phyloP scores from a whole-genome alignment of 2,888 invertebrate genomes.

The Allolobophora icterica region DNA sequence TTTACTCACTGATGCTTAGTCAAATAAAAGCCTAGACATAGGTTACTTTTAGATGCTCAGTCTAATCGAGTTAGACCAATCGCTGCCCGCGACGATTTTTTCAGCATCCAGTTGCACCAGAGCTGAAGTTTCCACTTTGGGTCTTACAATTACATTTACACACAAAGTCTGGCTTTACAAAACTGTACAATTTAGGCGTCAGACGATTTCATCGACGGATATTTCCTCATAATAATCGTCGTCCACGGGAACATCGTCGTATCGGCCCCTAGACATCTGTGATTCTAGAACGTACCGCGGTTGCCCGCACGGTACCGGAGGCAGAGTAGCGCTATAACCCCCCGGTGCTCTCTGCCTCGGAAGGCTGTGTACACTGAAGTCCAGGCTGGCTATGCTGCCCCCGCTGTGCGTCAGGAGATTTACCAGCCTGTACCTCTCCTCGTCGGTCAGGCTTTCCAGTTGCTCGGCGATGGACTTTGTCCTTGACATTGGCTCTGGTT shows the following conservation, averaged over 20 bases:
- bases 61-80: neutral
- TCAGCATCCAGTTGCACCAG: neutral
- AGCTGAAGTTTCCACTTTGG: neutral
- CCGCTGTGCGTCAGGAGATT: constrained; percentile 32
- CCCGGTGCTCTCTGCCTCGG: constrained; percentile 3
- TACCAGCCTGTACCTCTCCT: constrained; percentile 30
- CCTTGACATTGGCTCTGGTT: neutral
- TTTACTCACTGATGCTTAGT: neutral
- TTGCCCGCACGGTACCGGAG: neutral
- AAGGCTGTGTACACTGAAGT: neutral
- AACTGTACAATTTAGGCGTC: constrained; percentile 4
- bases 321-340: neutral
- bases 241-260: neutral
- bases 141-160: neutral
- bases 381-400: constrained; percentile 27
- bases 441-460: constrained; percentile 31
- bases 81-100: neutral
- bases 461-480: constrained; percentile 32
- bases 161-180: neutral
- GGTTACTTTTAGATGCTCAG: neutral
- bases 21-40: neutral
- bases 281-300: neutral
- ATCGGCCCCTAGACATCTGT: neutral
- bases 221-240: constrained; percentile 32
- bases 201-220: constrained; percentile 30